Conservation (phyloP, 1,140 invertebrate species). For the Drosophila subobscura region DNA sequence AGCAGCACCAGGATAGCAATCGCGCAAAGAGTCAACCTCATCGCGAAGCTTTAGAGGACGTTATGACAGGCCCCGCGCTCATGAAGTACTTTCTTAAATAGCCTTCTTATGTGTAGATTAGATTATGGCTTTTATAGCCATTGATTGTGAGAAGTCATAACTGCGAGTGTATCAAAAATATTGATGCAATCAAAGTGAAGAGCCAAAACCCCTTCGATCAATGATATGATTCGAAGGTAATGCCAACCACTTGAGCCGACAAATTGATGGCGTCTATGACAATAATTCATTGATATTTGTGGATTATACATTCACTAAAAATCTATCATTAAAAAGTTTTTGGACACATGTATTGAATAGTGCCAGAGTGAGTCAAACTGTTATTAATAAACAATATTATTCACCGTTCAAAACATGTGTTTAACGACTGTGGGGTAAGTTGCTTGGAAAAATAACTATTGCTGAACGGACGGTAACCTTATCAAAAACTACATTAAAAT, state of each 20-base stretch:
- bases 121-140: slow-evolving; percentile 26
- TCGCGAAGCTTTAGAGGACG: slow-evolving; percentile 19
- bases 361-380: no score
- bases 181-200: neutral
- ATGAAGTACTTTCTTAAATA: slow-evolving; percentile 44
- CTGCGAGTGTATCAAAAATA: slow-evolving; percentile 9
- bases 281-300: no score
- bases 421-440: neutral
- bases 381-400: neutral
- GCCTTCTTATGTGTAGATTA: slow-evolving; percentile 8
- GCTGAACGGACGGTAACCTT: neutral
- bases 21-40: slow-evolving; percentile 50
- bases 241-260: slow-evolving; percentile 11
- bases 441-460: neutral
- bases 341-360: no score
- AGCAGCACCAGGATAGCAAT: slow-evolving; percentile 54
- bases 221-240: slow-evolving; percentile 16
- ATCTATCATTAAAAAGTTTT: no score
- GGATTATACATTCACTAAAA: no score
- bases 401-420: neutral
- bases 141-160: slow-evolving; percentile 2
- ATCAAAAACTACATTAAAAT: slow-evolving; percentile 3
- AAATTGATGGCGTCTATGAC: slow-evolving; percentile 14
- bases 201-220: slow-evolving; percentile 20
- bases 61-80: slow-evolving; percentile 23